Evolutionary conservation across 1,140 invertebrate species (phyloP), one percentile per base, ranked within the genome.

Genomic region (Cotesia vestalis): DNA sequence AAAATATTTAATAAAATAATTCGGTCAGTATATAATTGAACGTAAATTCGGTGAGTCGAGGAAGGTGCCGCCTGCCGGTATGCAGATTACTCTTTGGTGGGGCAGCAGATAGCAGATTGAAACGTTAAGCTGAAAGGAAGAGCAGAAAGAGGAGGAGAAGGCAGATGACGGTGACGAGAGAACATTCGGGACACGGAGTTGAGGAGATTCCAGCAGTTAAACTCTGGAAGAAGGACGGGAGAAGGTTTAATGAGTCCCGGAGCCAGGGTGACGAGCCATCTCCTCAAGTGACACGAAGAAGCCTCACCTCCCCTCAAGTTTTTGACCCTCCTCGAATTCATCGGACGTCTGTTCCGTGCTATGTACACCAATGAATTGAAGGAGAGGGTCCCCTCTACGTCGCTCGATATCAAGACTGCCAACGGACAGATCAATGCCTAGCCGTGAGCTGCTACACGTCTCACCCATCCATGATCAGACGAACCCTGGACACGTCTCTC

Each of bases 371-470:
- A n/a, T 62, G 76, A 76, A 76, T 75, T 55, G 35, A 68, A 68
- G 52, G 40, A 46, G 40, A 46, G 40, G 40, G 40, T 62, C 75
- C 76, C 75, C 75, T 77, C 77, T 75, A 78, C 79, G 59, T 71
- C 71, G 52, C 63, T 80, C 84, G 82, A 84, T 85, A 85, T 85
- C 83, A 84, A 85, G 83, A 83, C 84, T 80, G 74, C 78, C 81
- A 76, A 82, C 80, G 78, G 80, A 84, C 84, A 85, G 84, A 85
- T 85, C 84, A 85, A 85, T 85, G 83, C 83, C 74, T 82, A 80
- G 83, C 83, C 74, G 83, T 81, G 78, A 83, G 76, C 81, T 11
- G 40, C 6, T 46, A 46, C 40, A 46, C 40, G 40, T 46, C 40
- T 46, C 4, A 0, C 40, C 78, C 81, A 81, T 82, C 81, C 81